These are phyloP conservation scores for Cosmia trapezina DNA, from an alignment of 2,888 invertebrate species.

Conservation along the genomic window DNA sequence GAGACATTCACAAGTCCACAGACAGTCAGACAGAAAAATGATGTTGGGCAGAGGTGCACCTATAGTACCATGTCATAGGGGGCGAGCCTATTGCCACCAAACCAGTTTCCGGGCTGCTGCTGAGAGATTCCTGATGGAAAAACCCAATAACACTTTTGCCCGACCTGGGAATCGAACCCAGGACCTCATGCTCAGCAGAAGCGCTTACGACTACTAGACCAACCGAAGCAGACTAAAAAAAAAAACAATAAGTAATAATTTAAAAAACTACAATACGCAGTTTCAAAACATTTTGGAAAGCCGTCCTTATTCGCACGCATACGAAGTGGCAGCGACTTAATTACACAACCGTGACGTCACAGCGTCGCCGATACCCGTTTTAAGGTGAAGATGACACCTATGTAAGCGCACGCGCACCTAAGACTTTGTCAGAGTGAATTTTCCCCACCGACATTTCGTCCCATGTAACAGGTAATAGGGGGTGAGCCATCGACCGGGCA, in stretches of 20 bases:
- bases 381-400: slow-evolving; percentile 24
- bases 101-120: neutral
- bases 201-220: neutral
- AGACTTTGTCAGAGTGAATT: neutral
- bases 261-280: slow-evolving; percentile 26
- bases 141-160: neutral
- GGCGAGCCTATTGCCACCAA: neutral
- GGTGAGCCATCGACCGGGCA: too few species aligned
- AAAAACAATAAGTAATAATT: neutral
- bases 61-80: neutral
- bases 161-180: neutral
- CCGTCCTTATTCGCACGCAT: slow-evolving; percentile 43
- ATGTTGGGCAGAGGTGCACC: too few species aligned
- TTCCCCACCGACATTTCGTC: too few species aligned
- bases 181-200: neutral
- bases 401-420: slow-evolving; percentile 11
- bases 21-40: too few species aligned
- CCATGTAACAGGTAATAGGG: neutral
- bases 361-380: neutral
- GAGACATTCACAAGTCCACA: too few species aligned
- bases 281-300: slow-evolving; percentile 52
- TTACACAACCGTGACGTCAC: slow-evolving; percentile 47
- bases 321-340: neutral
- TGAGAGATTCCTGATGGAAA: neutral
- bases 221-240: neutral